Evolutionary conservation across 53 echinoderm and acorn worm genomes (phyloP), one percentile per base, ranked within the genome.

Genomic region (Echinarachnius parma): DNA sequence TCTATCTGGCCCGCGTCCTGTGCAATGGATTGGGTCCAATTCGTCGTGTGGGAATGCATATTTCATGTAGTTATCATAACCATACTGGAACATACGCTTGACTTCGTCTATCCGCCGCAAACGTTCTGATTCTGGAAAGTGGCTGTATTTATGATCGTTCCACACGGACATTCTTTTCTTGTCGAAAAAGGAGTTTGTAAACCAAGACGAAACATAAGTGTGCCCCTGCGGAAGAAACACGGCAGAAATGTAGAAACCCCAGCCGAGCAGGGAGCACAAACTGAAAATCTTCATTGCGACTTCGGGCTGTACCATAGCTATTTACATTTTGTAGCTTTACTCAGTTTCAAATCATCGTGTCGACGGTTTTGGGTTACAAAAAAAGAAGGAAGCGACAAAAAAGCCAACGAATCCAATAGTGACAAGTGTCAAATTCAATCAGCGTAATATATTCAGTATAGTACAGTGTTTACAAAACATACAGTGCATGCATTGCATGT

Each of bases 1-100:
- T 21, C 75, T 32, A 50, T 96, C 96, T 66, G 95, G 87, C 5
- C 96, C 96, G 16, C 96, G 84, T 10, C 96, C 96, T 15, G 54
- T 77, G 69, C 96, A 95, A 49, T 96, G 86, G 34, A 96, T 91
- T 21, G 96, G 96, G 62, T 96, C 96, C 32, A 96, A 64, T 74
- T 96, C 96, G 76, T 95, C 95, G 47, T 84, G 35, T 60, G 90
- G 95, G 81, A 87, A 95, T 18, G 95, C 90, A 76, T 87, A 80
- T 37, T 79, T 76, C 84, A 95, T 78, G 45, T 95, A 95, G 75
- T 87, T 91, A 72, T 96, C 91, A 32, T 96, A 96, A 3, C 82
- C 90, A 79, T 76, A 91, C 48, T 96, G 86, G 66, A 96, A 96
- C 96, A 96, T 96, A 23, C 61, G 61, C 54, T 77, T 87, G 7